Conservation (phyloP, 2,113 vertebrate genomes). For the Hippocampus comes region DNA sequence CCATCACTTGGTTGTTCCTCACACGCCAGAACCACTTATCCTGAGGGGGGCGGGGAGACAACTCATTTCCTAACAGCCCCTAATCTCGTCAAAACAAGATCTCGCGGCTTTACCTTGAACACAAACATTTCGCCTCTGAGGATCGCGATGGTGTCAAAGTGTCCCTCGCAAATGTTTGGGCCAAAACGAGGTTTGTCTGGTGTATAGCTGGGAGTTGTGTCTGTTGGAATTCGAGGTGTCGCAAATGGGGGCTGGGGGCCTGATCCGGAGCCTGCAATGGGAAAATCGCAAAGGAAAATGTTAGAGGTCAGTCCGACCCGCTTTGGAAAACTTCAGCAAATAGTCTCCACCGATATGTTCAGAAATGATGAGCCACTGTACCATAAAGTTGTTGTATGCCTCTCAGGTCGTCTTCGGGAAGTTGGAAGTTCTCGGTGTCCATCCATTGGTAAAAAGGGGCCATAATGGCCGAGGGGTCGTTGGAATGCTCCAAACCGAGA, state of each 20-base stretch:
- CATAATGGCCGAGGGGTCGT: slow-evolving; percentile 88
- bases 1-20: slow-evolving; percentile 80
- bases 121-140: slow-evolving; percentile 91
- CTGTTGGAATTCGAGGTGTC: slow-evolving; percentile 52
- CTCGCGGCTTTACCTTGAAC: slow-evolving; percentile 77
- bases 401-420: slow-evolving; percentile 83
- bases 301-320: no score
- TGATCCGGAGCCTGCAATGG: slow-evolving; percentile 59
- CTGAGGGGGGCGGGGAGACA: slow-evolving; percentile 30
- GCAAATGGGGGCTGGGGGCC: slow-evolving; percentile 54
- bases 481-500: slow-evolving; percentile 86
- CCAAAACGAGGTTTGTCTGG: slow-evolving; percentile 70
- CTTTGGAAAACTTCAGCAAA: background rate
- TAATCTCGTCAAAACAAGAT: background rate
- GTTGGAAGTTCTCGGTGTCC: slow-evolving; percentile 84
- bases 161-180: slow-evolving; percentile 86
- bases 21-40: slow-evolving; percentile 90
- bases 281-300: background rate
- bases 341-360: background rate
- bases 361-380: slow-evolving; percentile 37
- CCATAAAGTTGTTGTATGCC: slow-evolving; percentile 86
- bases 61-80: background rate
- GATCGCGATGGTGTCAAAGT: slow-evolving; percentile 84
- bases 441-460: slow-evolving; percentile 94
- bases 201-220: slow-evolving; percentile 50